These are phyloP conservation scores for Leptarthrus brevirostris DNA, from an alignment of 2,888 invertebrate species.

Conservation along the genomic window DNA sequence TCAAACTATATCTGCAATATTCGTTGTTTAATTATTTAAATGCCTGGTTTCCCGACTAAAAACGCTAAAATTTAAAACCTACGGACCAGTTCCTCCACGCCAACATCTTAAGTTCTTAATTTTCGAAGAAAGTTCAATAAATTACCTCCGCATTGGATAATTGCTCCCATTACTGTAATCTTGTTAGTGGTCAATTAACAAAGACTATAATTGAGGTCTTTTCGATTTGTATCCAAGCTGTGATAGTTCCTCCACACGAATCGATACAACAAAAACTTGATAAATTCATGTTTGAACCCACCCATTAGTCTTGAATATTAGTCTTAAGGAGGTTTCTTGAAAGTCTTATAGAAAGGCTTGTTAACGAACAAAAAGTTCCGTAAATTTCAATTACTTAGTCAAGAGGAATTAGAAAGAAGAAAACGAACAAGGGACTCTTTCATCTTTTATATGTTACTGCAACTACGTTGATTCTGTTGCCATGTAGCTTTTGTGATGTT, in stretches of 20 bases:
- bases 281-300: not conserved
- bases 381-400: constrained; percentile 19
- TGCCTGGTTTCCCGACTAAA: too few relatives aligned
- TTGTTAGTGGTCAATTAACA: constrained; percentile 37
- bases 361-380: constrained; percentile 30
- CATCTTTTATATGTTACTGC: not conserved
- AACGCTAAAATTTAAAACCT: too few relatives aligned
- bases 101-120: not conserved
- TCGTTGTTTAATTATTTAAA: too few relatives aligned
- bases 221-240: not conserved
- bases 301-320: not conserved
- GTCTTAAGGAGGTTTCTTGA: not conserved
- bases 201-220: constrained; percentile 6
- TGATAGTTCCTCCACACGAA: not conserved
- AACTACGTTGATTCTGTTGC: too few relatives aligned
- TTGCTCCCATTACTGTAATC: constrained; percentile 23
- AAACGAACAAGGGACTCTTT: not conserved
- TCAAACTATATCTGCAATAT: too few relatives aligned
- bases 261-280: not conserved
- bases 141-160: not conserved
- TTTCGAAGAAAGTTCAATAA: constrained; percentile 21
- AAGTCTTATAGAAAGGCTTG: not conserved
- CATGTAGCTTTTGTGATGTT: too few relatives aligned
- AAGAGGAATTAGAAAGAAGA: not conserved
- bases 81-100: too few relatives aligned